These are phyloP conservation scores for Misgurnus anguillicaudatus DNA, from an alignment of 2,113 vertebrate genomes.

Conservation along the genomic window DNA sequence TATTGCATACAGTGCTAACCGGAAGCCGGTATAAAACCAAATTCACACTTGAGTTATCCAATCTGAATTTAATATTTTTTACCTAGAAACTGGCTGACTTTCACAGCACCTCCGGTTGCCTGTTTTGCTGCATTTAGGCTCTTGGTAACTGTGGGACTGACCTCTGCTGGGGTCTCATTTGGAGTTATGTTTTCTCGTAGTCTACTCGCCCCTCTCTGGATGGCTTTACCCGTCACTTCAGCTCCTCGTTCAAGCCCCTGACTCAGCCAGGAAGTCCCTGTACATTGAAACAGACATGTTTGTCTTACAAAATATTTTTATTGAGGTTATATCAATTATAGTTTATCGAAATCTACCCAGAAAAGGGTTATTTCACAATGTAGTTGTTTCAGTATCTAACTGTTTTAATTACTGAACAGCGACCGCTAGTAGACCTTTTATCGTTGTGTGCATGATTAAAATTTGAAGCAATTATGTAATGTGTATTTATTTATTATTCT, in stretches of 20 bases:
- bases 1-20: no score
- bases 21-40: no score
- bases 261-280: constrained; percentile 90
- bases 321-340: no score
- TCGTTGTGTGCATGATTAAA: background rate
- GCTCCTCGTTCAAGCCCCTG: constrained; percentile 86
- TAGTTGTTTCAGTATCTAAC: background rate
- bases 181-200: constrained; percentile 88
- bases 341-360: background rate
- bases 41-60: no score
- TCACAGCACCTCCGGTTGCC: constrained; percentile 86
- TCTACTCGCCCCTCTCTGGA: constrained; percentile 88
- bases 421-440: no score
- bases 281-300: constrained; percentile 23
- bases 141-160: constrained; percentile 82
- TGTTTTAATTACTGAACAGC: constrained; percentile 26
- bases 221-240: constrained; percentile 87
- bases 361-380: background rate
- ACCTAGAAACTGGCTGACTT: constrained; percentile 92
- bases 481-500: background rate
- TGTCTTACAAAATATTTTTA: background rate
- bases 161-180: constrained; percentile 87
- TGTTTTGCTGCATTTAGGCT: constrained; percentile 84
- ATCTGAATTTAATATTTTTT: constrained; percentile 49
- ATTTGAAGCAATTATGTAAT: background rate